These are phyloP conservation scores for Pelodytes ibericus DNA, from an alignment of 2,797 vertebrate genomes.

Conservation along the genomic window DNA sequence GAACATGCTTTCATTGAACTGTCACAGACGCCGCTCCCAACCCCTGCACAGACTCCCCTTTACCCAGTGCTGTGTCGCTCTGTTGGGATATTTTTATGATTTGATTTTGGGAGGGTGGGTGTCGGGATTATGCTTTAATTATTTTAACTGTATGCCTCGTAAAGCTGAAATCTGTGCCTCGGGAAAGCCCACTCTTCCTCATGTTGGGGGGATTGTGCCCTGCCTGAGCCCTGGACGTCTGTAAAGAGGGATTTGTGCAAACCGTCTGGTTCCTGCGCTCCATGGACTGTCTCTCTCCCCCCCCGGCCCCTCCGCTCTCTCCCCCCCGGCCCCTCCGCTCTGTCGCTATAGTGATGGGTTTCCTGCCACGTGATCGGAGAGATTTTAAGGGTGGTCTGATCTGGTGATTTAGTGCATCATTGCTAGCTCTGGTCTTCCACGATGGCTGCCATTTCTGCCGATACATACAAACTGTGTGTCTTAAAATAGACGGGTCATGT, in stretches of 20 bases:
- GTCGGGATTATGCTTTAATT: background rate
- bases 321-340: no score
- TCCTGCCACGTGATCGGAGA: no score
- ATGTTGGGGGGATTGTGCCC: slow-evolving; percentile 9
- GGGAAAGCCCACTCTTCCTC: slow-evolving; percentile 8
- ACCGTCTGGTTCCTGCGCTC: slow-evolving; percentile 4
- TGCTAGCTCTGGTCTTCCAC: no score
- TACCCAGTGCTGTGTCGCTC: slow-evolving; percentile 36
- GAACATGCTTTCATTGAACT: slow-evolving; percentile 19
- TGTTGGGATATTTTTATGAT: slow-evolving; percentile 16
- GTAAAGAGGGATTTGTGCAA: slow-evolving; percentile 25
- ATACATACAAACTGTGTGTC: no score
- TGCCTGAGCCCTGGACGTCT: slow-evolving; percentile 32
- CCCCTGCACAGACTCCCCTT: slow-evolving; percentile 30
- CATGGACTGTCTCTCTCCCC: background rate
- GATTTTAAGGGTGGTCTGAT: no score
- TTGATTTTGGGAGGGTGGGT: background rate
- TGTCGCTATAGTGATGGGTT: no score
- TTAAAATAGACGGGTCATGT: no score
- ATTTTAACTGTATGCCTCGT: slow-evolving; percentile 20
- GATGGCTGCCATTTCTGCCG: no score
- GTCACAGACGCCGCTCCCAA: slow-evolving; percentile 29
- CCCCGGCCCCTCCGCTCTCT: background rate
- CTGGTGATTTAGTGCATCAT: no score
- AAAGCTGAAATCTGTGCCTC: slow-evolving; percentile 26